Conservation (phyloP, 2,888 invertebrate species). For the Harmothoe impar region DNA sequence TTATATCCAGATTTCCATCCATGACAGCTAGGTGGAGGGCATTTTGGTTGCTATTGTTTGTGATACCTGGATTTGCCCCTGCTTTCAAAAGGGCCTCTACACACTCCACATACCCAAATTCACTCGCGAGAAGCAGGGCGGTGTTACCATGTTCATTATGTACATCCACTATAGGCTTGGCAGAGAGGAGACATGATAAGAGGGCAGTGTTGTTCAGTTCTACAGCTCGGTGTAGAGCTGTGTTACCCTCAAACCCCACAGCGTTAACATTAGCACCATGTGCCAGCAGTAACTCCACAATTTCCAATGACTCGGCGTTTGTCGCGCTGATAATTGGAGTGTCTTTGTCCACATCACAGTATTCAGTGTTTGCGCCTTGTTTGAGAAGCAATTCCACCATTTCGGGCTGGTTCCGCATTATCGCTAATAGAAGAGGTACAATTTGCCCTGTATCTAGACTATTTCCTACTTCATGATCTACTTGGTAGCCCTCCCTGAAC, state of each 20-base stretch:
- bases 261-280: constrained; percentile 42
- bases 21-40: constrained; percentile 63
- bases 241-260: constrained; percentile 57
- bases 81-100: not conserved
- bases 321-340: constrained; percentile 65
- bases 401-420: constrained; percentile 47
- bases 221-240: constrained; percentile 47
- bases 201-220: constrained; percentile 46
- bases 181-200: not conserved
- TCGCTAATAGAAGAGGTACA: constrained; percentile 59
- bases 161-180: not conserved
- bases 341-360: constrained; percentile 62
- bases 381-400: constrained; percentile 63
- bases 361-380: constrained; percentile 56
- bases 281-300: constrained; percentile 36
- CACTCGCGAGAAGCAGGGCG: constrained; percentile 39
- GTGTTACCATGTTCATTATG: constrained; percentile 43
- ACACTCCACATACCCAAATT: constrained; percentile 23
- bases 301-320: constrained; percentile 25
- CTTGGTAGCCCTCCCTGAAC: constrained; percentile 47
- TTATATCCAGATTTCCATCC: constrained; percentile 23
- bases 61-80: not conserved
- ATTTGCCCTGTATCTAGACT: constrained; percentile 53
- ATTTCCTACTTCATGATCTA: constrained; percentile 36
- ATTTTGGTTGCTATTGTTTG: constrained; percentile 37